Percentiles rank a stretch among this genome's conserved stretches.
phyloP scores from a whole-genome alignment of 1,140 invertebrate genomes.

The Drosophila baimaii region DNA sequence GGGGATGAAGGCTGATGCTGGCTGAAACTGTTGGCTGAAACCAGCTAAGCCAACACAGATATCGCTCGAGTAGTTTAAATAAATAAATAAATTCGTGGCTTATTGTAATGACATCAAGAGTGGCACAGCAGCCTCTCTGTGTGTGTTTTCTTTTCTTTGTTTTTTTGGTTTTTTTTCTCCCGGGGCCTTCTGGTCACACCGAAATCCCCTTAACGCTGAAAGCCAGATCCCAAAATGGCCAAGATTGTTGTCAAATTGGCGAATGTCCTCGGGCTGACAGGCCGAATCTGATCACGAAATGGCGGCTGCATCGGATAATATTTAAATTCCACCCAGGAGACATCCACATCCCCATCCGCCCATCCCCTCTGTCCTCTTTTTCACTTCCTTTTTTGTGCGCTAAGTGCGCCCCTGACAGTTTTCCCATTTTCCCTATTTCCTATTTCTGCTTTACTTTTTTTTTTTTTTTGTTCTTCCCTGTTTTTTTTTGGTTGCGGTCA shows the following conservation, averaged over 20 bases:
- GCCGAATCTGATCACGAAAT: slow-evolving; percentile 37
- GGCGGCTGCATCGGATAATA: slow-evolving; percentile 33
- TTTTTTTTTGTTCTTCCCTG: background rate
- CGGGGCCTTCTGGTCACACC: slow-evolving; percentile 10
- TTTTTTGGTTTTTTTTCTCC: background rate
- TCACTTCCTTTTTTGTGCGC: background rate
- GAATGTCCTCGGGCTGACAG: slow-evolving; percentile 24
- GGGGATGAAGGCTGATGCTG: too few relatives aligned
- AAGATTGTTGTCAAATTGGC: slow-evolving; percentile 39
- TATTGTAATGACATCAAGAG: slow-evolving; percentile 49
- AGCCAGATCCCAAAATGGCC: slow-evolving; percentile 4
- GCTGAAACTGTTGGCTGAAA: too few relatives aligned
- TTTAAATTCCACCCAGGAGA: slow-evolving; percentile 16
- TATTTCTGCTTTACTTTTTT: slow-evolving; percentile 13
- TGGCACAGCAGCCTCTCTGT: slow-evolving; percentile 15
- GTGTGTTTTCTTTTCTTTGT: too few relatives aligned
- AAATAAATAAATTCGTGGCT: slow-evolving; percentile 66
- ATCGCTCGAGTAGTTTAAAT: slow-evolving; percentile 66
- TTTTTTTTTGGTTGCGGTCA: slow-evolving; percentile 15
- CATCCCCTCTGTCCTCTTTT: background rate
- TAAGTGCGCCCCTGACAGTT: slow-evolving; percentile 21
- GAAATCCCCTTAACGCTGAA: background rate
- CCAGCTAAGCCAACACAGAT: slow-evolving; percentile 59
- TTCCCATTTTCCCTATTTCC: slow-evolving; percentile 8
- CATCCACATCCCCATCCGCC: background rate